These are phyloP conservation scores for Caenorhabditis angaria DNA, from an alignment of 2,888 invertebrate species.

Conservation along the genomic window DNA sequence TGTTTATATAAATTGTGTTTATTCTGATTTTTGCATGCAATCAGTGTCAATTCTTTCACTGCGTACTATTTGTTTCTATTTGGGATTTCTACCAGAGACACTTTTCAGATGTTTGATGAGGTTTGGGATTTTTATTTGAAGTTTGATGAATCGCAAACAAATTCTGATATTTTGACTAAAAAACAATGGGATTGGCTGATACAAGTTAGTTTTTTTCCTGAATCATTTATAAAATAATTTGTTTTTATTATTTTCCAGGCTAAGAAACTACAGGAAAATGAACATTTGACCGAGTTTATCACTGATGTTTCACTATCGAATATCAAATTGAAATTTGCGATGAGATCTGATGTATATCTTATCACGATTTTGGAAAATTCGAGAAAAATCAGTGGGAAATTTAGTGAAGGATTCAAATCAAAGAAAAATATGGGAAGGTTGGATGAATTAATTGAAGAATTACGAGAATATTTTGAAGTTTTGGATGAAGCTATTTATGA, in stretches of 20 bases:
- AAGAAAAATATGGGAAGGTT: not conserved
- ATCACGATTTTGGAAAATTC: not conserved
- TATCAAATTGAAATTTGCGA: not conserved
- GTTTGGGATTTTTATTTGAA: slow-evolving; percentile 25
- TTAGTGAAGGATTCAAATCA: slow-evolving; percentile 24
- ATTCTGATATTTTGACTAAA: not conserved
- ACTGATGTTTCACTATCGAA: not conserved
- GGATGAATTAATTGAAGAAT: slow-evolving; percentile 15
- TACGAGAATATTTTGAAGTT: slow-evolving; percentile 15
- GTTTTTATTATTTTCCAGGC: not conserved
- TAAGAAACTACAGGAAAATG: not conserved
- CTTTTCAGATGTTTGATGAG: slow-evolving; percentile 3
- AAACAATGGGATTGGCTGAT: slow-evolving; percentile 15
- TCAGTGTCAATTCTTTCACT: too few species aligned
- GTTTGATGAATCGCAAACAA: not conserved
- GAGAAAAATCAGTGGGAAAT: not conserved
- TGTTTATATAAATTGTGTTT: too few species aligned
- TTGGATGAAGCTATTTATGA: slow-evolving; percentile 31
- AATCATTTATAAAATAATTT: not conserved
- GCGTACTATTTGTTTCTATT: too few species aligned
- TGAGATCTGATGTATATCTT: not conserved
- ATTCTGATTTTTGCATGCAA: not conserved
- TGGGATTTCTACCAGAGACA: not conserved
- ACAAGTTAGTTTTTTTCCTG: slow-evolving; percentile 7
- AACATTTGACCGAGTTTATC: not conserved